Evolutionary conservation across 1,140 invertebrate species (phyloP), one percentile per base, ranked within the genome.

Genomic region (Chrysomallon squamiferum): DNA sequence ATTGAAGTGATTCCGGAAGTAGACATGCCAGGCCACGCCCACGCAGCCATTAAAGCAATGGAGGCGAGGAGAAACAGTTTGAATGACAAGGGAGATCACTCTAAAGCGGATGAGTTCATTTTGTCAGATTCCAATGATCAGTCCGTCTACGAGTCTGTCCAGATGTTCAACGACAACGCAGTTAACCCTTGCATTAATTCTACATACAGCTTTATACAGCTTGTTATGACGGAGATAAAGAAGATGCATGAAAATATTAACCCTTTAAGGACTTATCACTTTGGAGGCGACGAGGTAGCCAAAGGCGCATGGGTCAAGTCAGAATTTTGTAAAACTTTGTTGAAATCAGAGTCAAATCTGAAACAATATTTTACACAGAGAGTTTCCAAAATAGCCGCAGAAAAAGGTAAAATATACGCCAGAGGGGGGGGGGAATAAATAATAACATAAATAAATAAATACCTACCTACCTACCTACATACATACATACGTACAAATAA

Each of bases 1-100:
- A 78, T 84, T 18, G 65, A 79, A 59, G 76, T 83, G 6, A 77
- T 84, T 27, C 83, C 83, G 22, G 83, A 85, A 72, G 69, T 85
- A 61, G 82, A 84, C 69, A 78, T 79, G 74, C 83, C 83, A 2
- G 80, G 81, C 27, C 83, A 85, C 61, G 61, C 73, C 3, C 75
- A 76, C 18, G 78, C 80, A 9, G 79, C 78, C 43, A 74, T 83
- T 49, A 74, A 69, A 57, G 69, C 78, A 29, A 84, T 84, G 82
- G 70, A 71, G 43, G 72, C 72, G 11, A 45, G 81, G 7, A 66
- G 71, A 25, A 18, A 64, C 6, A 59, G 62, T 9, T 60, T 69
- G 9, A 52, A 29, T 15, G 66, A 69, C 30, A 56, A 61, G 22
- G 59, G 68, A 58, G 68, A 79, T 20, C 25, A n/a, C 20, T 52